Base-by-base conservation (phyloP, 2,888 invertebrate genomes). In the Lottia scabra region DNA sequence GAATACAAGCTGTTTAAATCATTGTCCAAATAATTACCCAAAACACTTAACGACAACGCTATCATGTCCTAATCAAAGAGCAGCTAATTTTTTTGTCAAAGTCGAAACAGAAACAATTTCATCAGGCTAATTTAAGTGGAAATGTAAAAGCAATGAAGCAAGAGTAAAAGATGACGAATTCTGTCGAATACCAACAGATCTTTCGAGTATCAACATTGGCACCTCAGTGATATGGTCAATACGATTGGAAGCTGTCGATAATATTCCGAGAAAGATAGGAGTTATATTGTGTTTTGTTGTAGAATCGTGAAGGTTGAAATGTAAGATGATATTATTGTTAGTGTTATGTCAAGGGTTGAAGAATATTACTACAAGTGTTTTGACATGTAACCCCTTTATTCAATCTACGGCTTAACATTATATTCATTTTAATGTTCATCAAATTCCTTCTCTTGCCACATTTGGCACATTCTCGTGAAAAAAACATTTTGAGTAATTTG, bases 361-460 rank as follows among this genome's bases (percentile, higher is more conserved):
- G 13, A 8, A 23, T 23, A 23, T 62, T 23, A 23, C 6, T 5
- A 23, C 26, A 62, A 62, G 19, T 65, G 65, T 27, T 27, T 27
- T 27, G 16, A 43, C 27, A n/a, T 30, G 43, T 30, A 43, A 38
- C 56, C 15, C 30, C 26, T 48, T 48, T 27, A 30, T n/a, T 67
- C 10, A 67, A 66, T 62, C 62, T 66, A n/a, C 63, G 38, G 30
- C 56, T 56, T 38, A 71, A 56, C 48, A 46, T 56, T 56, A 26
- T 66, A 66, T 67, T 71, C 66, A 63, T 45, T 56, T 67, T 71
- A 71, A 71, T 71, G 65, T 62, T 63, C 66, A 48, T 63, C 43
- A 38, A 44, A 43, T 62, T 27, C 67, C 48, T 38, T 56, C 63
- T 63, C 65, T 63, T 56, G 43, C 46, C 23, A 56, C 23, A 23